Conservation (phyloP, 2,888 invertebrate genomes). For the Cataglyphis altisquamis region DNA sequence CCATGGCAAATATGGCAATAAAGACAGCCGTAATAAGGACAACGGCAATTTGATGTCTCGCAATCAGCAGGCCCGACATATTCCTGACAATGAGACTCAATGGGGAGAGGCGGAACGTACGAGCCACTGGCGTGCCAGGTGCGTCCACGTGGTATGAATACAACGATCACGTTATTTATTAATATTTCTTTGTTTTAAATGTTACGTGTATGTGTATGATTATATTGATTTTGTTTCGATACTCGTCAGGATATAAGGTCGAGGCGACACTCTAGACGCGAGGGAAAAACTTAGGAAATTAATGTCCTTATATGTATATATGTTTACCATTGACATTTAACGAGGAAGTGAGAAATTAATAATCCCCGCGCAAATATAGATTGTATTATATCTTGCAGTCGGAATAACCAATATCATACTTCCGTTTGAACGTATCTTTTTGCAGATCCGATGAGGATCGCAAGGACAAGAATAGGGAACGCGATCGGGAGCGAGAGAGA, state of each 20-base stretch:
- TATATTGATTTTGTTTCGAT: constrained; percentile 28
- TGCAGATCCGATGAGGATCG: constrained; percentile 86
- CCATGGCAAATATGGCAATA: constrained; percentile 82
- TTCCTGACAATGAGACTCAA: constrained; percentile 85
- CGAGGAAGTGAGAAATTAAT: background rate
- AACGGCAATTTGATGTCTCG: constrained; percentile 80
- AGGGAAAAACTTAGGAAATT: background rate
- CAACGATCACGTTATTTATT: constrained; percentile 82
- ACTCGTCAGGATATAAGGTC: background rate
- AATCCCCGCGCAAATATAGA: background rate
- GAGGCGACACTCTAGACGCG: background rate
- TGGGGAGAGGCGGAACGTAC: constrained; percentile 86
- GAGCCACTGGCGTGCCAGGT: constrained; percentile 86
- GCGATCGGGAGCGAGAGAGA: constrained; percentile 81
- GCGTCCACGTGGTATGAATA: constrained; percentile 85
- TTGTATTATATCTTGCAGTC: constrained; percentile 1
- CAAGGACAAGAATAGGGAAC: constrained; percentile 82
- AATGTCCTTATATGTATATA: background rate
- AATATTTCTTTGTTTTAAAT: background rate
- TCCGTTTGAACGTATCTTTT: constrained; percentile 70
- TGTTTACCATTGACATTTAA: background rate
- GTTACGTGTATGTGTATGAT: background rate
- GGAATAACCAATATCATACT: constrained; percentile 59
- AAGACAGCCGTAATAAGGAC: constrained; percentile 77
- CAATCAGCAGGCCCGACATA: constrained; percentile 81